Evolutionary conservation across 35 echinoderm and acorn worm species (phyloP).

Genomic region (Amphiura filiformis): DNA sequence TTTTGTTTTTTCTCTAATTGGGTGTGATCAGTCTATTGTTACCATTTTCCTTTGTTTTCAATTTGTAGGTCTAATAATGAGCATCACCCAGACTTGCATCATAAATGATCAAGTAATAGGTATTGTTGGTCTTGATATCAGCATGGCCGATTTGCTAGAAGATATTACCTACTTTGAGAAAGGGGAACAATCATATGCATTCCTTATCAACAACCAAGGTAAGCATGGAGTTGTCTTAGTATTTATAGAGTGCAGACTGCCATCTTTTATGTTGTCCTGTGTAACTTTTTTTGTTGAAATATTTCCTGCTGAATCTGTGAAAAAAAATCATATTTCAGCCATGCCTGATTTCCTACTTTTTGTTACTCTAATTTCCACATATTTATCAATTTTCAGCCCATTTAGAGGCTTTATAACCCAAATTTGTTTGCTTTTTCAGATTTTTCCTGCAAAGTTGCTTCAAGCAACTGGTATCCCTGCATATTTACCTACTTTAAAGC

Average conservation of each 20-base stretch:
- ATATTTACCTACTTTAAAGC: no score
- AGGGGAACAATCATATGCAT: slow-evolving; percentile 85
- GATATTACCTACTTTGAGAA: slow-evolving; percentile 94
- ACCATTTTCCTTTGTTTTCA: neutral
- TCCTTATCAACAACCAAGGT: slow-evolving; percentile 82
- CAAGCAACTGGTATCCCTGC: no score
- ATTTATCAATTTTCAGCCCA: no score
- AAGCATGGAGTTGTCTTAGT: neutral
- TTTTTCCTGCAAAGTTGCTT: no score
- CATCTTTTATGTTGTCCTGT: neutral
- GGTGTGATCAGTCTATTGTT: no score
- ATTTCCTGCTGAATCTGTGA: neutral
- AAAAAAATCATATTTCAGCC: neutral
- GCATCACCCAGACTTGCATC: slow-evolving; percentile 73
- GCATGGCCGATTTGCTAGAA: slow-evolving; percentile 77
- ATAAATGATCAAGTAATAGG: slow-evolving; percentile 66
- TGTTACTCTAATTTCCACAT: no score
- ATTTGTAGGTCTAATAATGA: slow-evolving; percentile 75
- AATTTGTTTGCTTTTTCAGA: no score
- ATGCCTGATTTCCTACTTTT: no score
- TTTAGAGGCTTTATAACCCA: no score
- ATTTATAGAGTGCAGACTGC: no score
- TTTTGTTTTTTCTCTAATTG: no score
- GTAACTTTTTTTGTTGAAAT: neutral
- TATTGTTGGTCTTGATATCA: slow-evolving; percentile 79